Conservation (phyloP, 2,888 invertebrate species). For the Ochropleura leucogaster region DNA sequence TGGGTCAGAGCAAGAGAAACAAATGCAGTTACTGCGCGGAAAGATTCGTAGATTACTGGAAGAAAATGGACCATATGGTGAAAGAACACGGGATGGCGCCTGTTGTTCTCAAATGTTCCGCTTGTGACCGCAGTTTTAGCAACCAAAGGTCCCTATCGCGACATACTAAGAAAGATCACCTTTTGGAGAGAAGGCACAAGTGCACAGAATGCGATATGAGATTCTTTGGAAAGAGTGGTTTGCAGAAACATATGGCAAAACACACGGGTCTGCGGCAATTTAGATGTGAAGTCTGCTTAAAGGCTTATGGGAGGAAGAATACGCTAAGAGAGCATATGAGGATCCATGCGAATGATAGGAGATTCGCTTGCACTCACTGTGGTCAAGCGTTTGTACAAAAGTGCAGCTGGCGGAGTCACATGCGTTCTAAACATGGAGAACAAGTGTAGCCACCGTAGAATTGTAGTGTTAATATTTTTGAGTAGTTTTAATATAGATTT, state of each 20-base stretch:
- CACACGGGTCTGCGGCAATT: slow-evolving; percentile 77
- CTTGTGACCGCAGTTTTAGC: slow-evolving; percentile 77
- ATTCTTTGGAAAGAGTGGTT: slow-evolving; percentile 72
- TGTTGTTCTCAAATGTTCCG: slow-evolving; percentile 75
- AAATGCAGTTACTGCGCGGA: slow-evolving; percentile 76
- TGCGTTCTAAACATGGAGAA: slow-evolving; percentile 76
- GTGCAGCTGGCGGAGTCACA: slow-evolving; percentile 80
- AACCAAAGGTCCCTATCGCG: slow-evolving; percentile 72
- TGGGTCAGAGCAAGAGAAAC: slow-evolving; percentile 67
- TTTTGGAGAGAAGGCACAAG: slow-evolving; percentile 80
- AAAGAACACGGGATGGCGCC: slow-evolving; percentile 75
- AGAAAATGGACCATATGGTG: slow-evolving; percentile 78
- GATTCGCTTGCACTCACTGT: slow-evolving; percentile 71
- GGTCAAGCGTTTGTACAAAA: slow-evolving; percentile 74
- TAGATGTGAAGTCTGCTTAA: slow-evolving; percentile 78
- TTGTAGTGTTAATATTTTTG: slow-evolving; percentile 8
- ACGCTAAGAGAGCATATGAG: slow-evolving; percentile 79
- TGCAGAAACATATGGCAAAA: slow-evolving; percentile 76
- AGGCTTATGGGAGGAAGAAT: slow-evolving; percentile 75
- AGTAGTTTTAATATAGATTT: slow-evolving; percentile 20
- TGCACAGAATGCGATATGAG: slow-evolving; percentile 85
- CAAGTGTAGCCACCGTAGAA: slow-evolving; percentile 39
- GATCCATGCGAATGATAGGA: slow-evolving; percentile 71
- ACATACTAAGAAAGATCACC: slow-evolving; percentile 82
- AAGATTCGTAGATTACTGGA: slow-evolving; percentile 77